These are phyloP conservation scores for Brachionus sp. DNA, from an alignment of 1,140 invertebrate genomes.

Conservation along the genomic window DNA sequence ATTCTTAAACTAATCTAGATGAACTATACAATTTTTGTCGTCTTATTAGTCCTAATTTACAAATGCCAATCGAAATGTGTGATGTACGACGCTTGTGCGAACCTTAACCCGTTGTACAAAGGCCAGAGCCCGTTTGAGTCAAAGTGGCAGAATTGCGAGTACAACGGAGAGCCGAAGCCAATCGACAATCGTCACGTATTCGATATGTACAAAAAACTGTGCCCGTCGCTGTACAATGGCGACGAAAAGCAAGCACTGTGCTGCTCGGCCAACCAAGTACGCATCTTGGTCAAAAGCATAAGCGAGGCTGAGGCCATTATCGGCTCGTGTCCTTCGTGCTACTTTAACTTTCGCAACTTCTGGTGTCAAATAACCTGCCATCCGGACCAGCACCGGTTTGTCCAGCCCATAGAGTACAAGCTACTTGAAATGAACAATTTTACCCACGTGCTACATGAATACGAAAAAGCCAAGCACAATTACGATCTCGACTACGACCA, in stretches of 20 bases:
- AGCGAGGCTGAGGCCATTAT: slow-evolving; percentile 26
- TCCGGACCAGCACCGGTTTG: slow-evolving; percentile 16
- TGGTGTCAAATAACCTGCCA: slow-evolving; percentile 39
- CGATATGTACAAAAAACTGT: neutral
- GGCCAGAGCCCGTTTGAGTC: neutral
- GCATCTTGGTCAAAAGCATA: neutral
- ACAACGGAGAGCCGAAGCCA: neutral
- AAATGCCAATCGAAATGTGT: slow-evolving; percentile 24
- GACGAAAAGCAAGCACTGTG: neutral
- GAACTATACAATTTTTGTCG: neutral
- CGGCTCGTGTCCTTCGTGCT: slow-evolving; percentile 33
- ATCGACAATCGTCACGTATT: neutral
- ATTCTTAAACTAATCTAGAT: neutral
- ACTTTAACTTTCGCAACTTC: slow-evolving; percentile 34
- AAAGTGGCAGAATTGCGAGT: slow-evolving; percentile 39
- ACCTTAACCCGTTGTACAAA: neutral
- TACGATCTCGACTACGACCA: neutral
- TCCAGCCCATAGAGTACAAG: neutral
- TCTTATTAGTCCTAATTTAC: neutral
- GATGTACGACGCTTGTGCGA: neutral
- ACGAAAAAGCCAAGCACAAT: neutral
- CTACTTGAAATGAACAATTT: neutral
- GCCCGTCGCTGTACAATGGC: slow-evolving; percentile 8
- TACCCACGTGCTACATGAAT: neutral
- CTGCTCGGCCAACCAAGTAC: neutral